Conservation (phyloP, 2,113 vertebrate genomes). For the Anoplopoma fimbria region DNA sequence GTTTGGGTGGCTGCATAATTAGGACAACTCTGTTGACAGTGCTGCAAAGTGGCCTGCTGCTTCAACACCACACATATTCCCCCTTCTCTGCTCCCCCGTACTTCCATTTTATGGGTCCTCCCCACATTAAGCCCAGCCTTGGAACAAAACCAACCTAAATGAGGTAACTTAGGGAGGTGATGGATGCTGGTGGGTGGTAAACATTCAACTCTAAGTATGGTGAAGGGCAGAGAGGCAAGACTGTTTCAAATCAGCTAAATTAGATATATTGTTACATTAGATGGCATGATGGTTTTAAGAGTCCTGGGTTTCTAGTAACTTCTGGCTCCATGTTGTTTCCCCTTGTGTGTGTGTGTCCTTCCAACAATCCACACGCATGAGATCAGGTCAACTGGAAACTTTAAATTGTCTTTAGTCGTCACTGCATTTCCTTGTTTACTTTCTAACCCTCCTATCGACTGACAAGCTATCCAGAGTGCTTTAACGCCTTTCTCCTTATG, state of each 20-base stretch:
- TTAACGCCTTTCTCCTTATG: neutral
- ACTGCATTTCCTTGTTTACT: slow-evolving; percentile 6
- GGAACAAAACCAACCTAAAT: neutral
- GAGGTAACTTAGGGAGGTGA: neutral
- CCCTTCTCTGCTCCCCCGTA: slow-evolving; percentile 9
- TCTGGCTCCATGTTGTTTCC: neutral
- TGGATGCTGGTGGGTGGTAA: neutral
- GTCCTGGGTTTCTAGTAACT: neutral
- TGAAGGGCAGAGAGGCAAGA: neutral
- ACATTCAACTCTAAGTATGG: neutral
- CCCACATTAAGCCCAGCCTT: neutral
- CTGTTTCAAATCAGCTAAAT: slow-evolving; percentile 6
- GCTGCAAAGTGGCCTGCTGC: slow-evolving; percentile 60
- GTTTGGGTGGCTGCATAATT: slow-evolving; percentile 83
- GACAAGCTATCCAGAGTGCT: neutral
- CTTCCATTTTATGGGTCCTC: slow-evolving; percentile 3
- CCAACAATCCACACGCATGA: neutral
- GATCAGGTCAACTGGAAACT: slow-evolving; percentile 1
- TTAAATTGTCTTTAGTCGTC: neutral
- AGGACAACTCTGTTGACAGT: slow-evolving; percentile 76
- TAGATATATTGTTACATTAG: neutral
- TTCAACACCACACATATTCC: neutral
- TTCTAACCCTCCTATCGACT: neutral
- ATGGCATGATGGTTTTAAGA: neutral
- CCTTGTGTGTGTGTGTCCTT: neutral